Conservation (phyloP, 1,140 invertebrate species). For the Ceratosolen fusciceps region DNA sequence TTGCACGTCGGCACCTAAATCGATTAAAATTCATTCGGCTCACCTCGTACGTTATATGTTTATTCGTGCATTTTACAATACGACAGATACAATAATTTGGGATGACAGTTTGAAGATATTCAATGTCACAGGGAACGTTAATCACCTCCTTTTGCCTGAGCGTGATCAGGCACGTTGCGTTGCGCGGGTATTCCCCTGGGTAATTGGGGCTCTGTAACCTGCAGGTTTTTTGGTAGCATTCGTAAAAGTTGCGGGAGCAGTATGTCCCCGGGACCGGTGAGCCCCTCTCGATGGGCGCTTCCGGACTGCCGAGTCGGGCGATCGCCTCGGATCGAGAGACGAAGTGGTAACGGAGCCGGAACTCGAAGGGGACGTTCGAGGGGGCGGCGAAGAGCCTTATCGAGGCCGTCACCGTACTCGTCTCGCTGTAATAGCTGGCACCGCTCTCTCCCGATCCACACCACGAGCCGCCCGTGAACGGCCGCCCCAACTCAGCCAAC, state of each 20-base stretch:
- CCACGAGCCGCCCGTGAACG: constrained; percentile 88
- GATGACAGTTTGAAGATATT: too few species aligned
- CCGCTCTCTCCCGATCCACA: constrained; percentile 82
- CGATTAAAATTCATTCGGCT: neutral
- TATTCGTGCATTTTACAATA: too few species aligned
- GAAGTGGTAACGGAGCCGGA: constrained; percentile 84
- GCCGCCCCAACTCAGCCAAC: constrained; percentile 83
- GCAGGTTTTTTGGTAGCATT: constrained; percentile 87
- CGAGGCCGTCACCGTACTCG: constrained; percentile 84
- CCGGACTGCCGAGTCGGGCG: constrained; percentile 81
- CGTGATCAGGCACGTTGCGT: constrained; percentile 87
- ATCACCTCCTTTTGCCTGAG: constrained; percentile 79
- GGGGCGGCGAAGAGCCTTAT: constrained; percentile 80
- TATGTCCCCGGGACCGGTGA: constrained; percentile 88
- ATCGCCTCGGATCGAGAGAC: constrained; percentile 81
- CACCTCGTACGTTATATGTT: too few species aligned
- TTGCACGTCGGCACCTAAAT: constrained; percentile 84
- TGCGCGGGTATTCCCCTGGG: constrained; percentile 90
- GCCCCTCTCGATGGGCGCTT: constrained; percentile 81
- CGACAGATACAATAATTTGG: too few species aligned
- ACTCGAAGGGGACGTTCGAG: constrained; percentile 78
- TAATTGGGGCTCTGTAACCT: constrained; percentile 91
- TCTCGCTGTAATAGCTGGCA: constrained; percentile 89
- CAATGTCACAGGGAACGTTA: too few species aligned
- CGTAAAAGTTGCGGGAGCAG: constrained; percentile 89